Evolutionary conservation across 2,797 vertebrate genomes (phyloP).

Genomic region (Numenius phaeopus): DNA sequence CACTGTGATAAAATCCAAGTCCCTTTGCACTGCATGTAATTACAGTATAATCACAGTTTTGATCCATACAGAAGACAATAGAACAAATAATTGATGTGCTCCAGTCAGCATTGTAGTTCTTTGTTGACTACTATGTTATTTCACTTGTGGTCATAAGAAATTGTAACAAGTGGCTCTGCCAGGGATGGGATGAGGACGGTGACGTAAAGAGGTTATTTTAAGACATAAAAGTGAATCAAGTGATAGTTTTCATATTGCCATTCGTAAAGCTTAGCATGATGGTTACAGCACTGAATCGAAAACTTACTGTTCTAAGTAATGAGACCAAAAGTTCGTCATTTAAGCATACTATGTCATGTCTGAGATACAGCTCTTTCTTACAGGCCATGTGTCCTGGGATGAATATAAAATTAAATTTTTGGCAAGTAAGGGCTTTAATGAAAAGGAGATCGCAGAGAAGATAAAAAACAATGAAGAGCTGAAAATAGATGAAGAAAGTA

Average conservation of each 20-base stretch:
- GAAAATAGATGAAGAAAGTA: conserved; percentile 97
- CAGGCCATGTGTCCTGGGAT: conserved; percentile 94
- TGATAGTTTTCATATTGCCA: neutral
- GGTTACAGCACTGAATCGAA: neutral
- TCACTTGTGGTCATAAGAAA: neutral
- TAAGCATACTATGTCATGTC: rapidly evolving
- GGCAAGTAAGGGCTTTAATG: conserved; percentile 93
- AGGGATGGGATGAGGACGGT: neutral
- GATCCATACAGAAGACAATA: neutral
- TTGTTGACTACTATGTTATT: neutral
- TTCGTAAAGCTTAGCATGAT: neutral
- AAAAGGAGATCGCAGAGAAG: conserved; percentile 89
- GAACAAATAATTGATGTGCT: neutral
- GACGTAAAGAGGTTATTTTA: neutral
- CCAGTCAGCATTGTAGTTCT: neutral
- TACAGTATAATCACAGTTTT: neutral
- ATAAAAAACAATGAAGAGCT: conserved; percentile 91
- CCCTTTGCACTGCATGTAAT: neutral
- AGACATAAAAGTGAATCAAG: neutral
- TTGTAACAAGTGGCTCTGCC: neutral
- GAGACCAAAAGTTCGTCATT: neutral
- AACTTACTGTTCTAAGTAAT: rapidly evolving
- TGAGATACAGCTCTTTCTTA: neutral
- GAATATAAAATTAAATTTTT: conserved; percentile 94
- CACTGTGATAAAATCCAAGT: neutral